Evolutionary conservation across 2,113 vertebrate species (phyloP), one percentile per base, ranked within the genome.

Genomic region (Zonotrichia leucophrys): DNA sequence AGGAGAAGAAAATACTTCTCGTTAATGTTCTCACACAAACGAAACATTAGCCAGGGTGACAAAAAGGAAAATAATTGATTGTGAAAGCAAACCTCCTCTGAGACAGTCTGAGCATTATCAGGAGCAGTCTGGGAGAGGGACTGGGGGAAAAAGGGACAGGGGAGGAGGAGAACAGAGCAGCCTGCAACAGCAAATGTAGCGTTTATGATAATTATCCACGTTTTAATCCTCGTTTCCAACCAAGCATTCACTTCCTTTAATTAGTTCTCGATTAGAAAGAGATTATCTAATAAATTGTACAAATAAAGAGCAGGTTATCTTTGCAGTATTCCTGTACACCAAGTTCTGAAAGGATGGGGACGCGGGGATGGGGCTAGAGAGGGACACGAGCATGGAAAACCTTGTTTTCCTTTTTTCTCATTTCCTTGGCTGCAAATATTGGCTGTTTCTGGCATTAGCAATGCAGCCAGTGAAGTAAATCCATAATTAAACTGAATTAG

Each of bases 261-360:
- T 98, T 98, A 97, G 95, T 94, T 97, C 96, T 95, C 22, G 92
- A 97, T 97, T 97, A 97, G 94, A 81, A 95, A 86, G 84, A 97
- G 97, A 98, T 97, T 97, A 97, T 96, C 95, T 95, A 97, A 97
- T 97, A 97, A 97, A 97, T 95, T 95, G 97, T 96, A 96, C 96
- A 96, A 96, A 95, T 96, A 97, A 86, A 93, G 92, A 94, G 95
- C 2, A 23, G 75, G 93, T 96, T 97, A 94, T 97, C 95, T 95
- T 74, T 44, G 33, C 1, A 5, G 52, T 95, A 67, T 92, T 94
- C 92, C 80, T 87, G 94, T 76, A 81, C 49, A 14, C 6, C 2
- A 37, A 49, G 82, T 93, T 89, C 73, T 67, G 81, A 92, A 92
- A 35, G 90, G 85, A 92, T 64, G 72, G 73, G 88, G 80, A 93